Base-by-base conservation (phyloP, 2,888 invertebrate genomes). In the Nipponacmea schrenckii region DNA sequence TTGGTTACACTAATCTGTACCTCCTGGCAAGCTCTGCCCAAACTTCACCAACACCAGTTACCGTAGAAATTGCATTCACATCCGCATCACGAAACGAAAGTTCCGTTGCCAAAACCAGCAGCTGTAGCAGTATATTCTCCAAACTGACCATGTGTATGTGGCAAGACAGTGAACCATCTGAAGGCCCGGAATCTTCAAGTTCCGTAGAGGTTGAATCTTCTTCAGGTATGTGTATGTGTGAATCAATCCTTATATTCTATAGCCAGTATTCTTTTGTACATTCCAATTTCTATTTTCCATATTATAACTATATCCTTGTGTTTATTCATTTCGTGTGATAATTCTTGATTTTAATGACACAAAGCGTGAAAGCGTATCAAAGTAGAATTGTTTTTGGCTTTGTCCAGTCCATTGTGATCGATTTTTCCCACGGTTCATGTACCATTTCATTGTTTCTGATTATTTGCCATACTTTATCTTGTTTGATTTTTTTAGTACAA, bases 191-290 rank as follows among this genome's bases (percentile, higher is more conserved):
- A 56, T 12, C 20, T 24, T 10, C 20, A 1, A 20, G 56, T 5
- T 24, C 56, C 24, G 56, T 24, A 56, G 10, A 10, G 10, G 10
- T 39, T 39, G 39, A 39, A 39, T 39, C 39, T 39, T 20, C 56
- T 24, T 56, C 56, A 20, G 56, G 56, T 56, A 56, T 56, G 39
- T 39, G 39, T 39, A 8, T 39, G 8, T 1, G 39, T n/a, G n/a
- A n/a, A n/a, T 2, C 10, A 8, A 39, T 10, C 39, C 10, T 10
- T 7, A 7, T 39, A 5, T 39, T 39, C 39, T n/a, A n/a, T n/a
- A 63, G 68, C 10, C 27, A 63, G 68, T 45, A 69, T 24, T 26
- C 63, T 0, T n/a, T 62, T 20, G 63, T 26, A 45, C 62, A 31
- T 44, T 27, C 44, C 45, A 62, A 27, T 15, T 45, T 39, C n/a